Evolutionary conservation across 2,888 invertebrate species (phyloP).

Genomic region (Chirona hameri): DNA sequence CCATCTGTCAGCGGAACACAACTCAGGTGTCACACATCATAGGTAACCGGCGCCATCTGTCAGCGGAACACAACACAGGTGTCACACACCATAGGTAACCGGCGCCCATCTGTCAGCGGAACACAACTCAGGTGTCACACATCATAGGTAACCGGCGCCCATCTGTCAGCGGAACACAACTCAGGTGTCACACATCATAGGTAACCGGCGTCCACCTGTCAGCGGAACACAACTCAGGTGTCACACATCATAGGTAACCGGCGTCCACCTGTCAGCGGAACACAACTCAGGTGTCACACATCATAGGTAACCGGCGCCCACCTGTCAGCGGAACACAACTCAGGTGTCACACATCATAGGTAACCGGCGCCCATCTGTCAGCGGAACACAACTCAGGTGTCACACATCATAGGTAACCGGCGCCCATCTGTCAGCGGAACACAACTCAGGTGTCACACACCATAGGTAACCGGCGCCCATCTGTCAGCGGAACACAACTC

Average conservation of each 20-base stretch:
- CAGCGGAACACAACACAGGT: conserved; percentile 49
- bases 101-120: not conserved
- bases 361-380: not conserved
- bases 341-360: conserved; percentile 49
- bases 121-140: conserved; percentile 53
- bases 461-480: conserved; percentile 37
- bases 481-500: conserved; percentile 48
- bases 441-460: conserved; percentile 53
- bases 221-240: conserved; percentile 50
- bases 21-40: conserved; percentile 51
- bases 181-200: conserved; percentile 50
- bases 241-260: conserved; percentile 47
- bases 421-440: conserved; percentile 40
- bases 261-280: not conserved
- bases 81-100: conserved; percentile 47
- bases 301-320: conserved; percentile 40
- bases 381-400: conserved; percentile 51
- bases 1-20: conserved; percentile 45
- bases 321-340: conserved; percentile 48
- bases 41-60: conserved; percentile 37
- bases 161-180: conserved; percentile 47
- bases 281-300: conserved; percentile 54
- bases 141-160: conserved; percentile 42
- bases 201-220: conserved; percentile 28
- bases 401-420: conserved; percentile 46